Evolutionary conservation across 2,888 invertebrate genomes (phyloP), one percentile per base, ranked within the genome.

Genomic region (Agonum fuliginosum): DNA sequence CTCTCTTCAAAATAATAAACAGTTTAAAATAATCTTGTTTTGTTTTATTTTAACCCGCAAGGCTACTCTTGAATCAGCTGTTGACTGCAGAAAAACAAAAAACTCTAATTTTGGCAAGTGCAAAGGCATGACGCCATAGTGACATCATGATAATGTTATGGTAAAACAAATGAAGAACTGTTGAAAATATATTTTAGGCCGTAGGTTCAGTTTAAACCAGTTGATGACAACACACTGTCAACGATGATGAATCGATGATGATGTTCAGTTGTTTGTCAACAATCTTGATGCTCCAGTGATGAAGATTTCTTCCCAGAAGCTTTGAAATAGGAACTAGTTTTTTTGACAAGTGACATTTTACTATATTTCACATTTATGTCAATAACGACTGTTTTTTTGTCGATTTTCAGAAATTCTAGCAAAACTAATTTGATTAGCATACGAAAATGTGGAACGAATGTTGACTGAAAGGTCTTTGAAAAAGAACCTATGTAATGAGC

Each of bases 201-300:
- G 30, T 46, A 17, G 17, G 30, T 14, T 62, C n/a, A 69, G 24
- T 69, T 69, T 24, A 46, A 69, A 69, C 69, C 22, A 69, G 69
- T 14, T 34, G 69, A 69, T 69, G 69, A 69, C 43, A 69, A 34
- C 69, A 34, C 69, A 20, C 46, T 69, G 46, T 43, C 69, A 69
- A 20, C 27, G 41, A 17, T 69, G 69, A 69, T 69, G 46, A 69
- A 27, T 41, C 27, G 58, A 30, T 62, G 69, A 30, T 62, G 69
- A 69, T 69, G 12, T 0, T 43, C 43, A 17, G 2, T 4, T 69
- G 46, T 69, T 46, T 69, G 69, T 69, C 69, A 69, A 69, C 69
- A 46, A 65, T 65, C 67, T 17, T 12, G 20, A n/a, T n/a, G n/a
- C n/a, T n/a, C n/a, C n/a, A n/a, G n/a, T n/a, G n/a, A n/a, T n/a